Evolutionary conservation across 2,888 invertebrate species (phyloP).

Genomic region (Geotrupes spiniger): DNA sequence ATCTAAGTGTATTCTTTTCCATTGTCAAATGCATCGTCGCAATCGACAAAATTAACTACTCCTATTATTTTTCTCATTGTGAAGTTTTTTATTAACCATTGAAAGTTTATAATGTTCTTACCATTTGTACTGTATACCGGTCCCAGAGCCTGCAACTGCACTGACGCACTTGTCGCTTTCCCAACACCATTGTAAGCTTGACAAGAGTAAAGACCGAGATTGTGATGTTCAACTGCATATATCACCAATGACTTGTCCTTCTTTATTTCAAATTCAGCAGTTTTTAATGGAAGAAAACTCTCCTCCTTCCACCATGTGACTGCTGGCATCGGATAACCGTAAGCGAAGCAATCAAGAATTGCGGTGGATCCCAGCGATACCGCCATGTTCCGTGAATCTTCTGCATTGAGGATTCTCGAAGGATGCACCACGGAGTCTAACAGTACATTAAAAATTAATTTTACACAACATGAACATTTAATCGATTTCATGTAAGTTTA

Average conservation of each 20-base stretch:
- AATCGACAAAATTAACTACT: too few species aligned
- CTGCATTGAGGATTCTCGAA: slow-evolving; percentile 49
- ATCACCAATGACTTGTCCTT: slow-evolving; percentile 75
- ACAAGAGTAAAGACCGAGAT: slow-evolving; percentile 84
- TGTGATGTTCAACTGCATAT: slow-evolving; percentile 64
- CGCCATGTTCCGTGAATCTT: slow-evolving; percentile 60
- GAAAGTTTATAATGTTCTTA: too few species aligned
- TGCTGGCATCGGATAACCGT: slow-evolving; percentile 75
- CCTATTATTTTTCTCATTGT: too few species aligned
- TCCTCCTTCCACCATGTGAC: slow-evolving; percentile 84
- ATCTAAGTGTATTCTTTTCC: too few species aligned
- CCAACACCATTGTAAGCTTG: slow-evolving; percentile 79
- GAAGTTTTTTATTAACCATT: too few species aligned
- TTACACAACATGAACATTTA: not conserved
- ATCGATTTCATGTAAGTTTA: too few species aligned
- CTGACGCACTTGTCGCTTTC: slow-evolving; percentile 73
- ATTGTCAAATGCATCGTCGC: too few species aligned
- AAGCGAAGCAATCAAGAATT: slow-evolving; percentile 73
- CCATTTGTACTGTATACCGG: slow-evolving; percentile 60
- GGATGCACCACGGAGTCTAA: slow-evolving; percentile 25
- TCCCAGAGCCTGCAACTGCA: slow-evolving; percentile 69
- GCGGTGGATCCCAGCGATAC: slow-evolving; percentile 71
- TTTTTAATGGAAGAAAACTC: slow-evolving; percentile 69
- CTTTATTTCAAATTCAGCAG: slow-evolving; percentile 67
- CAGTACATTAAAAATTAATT: slow-evolving; percentile 2